A percentile compares a stretch with the other conserved stretches of the same genome.
phyloP scores from a whole-genome alignment of 2,113 vertebrate species.

The human region GRCh38 chr18:53838001-53838500 shows the following conservation, averaged over 20 bases:
- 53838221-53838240: not conserved
- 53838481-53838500: not conserved
- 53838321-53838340: not conserved
- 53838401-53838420: not conserved
- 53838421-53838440: not conserved
- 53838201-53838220: not conserved
- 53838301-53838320: not conserved
- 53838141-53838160: not conserved
- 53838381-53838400: not conserved
- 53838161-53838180: not conserved
- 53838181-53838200: not conserved
- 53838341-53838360: not conserved
- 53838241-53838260: not conserved
- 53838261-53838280: not conserved
- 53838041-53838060: not conserved
- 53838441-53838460: not conserved
- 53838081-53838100: rapidly evolving
- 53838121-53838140: not conserved
- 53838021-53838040: slow-evolving; percentile 2
- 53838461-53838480: not conserved
- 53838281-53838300: too few species aligned
- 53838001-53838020: not conserved
- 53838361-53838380: not conserved
- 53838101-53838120: rapidly evolving
- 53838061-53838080: not conserved